A percentile compares a stretch with the other conserved stretches of the same genome.
phyloP scores from a whole-genome alignment of 2,888 invertebrate species.

The Drosophila trichaetosa region DNA sequence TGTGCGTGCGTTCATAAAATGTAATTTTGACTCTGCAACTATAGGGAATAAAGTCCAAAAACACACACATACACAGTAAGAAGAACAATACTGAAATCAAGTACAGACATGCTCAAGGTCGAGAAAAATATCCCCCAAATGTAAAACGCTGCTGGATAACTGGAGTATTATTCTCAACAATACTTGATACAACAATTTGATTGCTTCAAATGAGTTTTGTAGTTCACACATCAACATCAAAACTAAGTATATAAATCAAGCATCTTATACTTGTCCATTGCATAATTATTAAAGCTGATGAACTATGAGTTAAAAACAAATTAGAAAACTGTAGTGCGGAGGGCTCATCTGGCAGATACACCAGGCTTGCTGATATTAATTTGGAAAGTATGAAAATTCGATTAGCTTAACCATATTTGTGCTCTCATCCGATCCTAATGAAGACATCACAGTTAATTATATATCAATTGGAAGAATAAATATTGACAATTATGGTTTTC shows the following conservation, averaged over 20 bases:
- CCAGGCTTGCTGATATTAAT: not conserved
- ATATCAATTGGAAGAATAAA: not conserved
- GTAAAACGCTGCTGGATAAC: not conserved
- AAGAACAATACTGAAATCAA: not conserved
- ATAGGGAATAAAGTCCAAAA: conserved; percentile 11
- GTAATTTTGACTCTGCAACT: conserved; percentile 58
- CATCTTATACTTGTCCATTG: not conserved
- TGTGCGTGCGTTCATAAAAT: conserved; percentile 73
- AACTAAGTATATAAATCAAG: not conserved
- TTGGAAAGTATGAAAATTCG: too few species aligned
- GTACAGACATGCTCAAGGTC: not conserved
- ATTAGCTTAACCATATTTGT: too few species aligned
- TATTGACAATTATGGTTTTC: not conserved
- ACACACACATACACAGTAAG: conserved; percentile 1
- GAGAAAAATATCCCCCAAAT: not conserved
- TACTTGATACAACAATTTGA: not conserved
- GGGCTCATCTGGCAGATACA: not conserved
- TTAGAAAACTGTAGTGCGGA: not conserved
- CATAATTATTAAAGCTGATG: not conserved
- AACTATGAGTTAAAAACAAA: not conserved
- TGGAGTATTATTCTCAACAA: not conserved
- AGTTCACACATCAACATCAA: not conserved
- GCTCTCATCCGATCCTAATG: too few species aligned
- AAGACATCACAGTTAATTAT: not conserved
- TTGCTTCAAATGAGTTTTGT: not conserved